Conservation (phyloP, 2,888 invertebrate genomes). For the Polydrusus tereticollis region DNA sequence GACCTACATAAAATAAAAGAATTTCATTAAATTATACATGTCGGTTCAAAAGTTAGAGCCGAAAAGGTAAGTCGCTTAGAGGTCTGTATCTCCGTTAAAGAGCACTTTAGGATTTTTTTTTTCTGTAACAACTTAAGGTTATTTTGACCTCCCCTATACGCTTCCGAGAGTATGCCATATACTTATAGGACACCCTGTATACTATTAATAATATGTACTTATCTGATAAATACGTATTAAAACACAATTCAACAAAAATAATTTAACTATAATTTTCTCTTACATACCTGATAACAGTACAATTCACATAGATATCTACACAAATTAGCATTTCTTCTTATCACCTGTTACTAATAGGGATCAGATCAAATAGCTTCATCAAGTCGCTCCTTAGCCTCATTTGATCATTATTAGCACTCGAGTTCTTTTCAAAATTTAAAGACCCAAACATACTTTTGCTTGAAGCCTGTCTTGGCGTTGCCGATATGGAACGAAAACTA, state of each 20-base stretch:
- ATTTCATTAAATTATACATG: no score
- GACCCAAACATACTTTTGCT: conserved; percentile 51
- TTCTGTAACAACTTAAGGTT: not conserved
- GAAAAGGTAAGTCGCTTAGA: no score
- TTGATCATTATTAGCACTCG: not conserved
- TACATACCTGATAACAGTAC: not conserved
- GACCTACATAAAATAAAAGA: no score
- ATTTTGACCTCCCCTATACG: no score
- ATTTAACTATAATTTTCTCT: conserved; percentile 1
- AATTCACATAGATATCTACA: not conserved
- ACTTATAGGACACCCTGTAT: no score
- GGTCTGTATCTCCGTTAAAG: no score
- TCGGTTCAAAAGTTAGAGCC: no score
- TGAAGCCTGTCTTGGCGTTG: conserved; percentile 58
- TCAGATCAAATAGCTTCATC: conserved; percentile 38
- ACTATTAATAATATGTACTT: not conserved
- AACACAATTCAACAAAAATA: conserved; percentile 4
- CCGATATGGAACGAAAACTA: conserved; percentile 61
- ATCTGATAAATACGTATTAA: not conserved
- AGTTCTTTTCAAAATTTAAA: conserved; percentile 25
- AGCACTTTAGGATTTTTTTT: no score
- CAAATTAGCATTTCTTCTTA: not conserved
- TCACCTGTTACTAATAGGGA: conserved; percentile 46
- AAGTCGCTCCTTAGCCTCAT: conserved; percentile 28
- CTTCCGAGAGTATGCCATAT: no score